Evolutionary conservation across 1,140 invertebrate species (phyloP).

Genomic region (Daktulosphaira vitifoliae): DNA sequence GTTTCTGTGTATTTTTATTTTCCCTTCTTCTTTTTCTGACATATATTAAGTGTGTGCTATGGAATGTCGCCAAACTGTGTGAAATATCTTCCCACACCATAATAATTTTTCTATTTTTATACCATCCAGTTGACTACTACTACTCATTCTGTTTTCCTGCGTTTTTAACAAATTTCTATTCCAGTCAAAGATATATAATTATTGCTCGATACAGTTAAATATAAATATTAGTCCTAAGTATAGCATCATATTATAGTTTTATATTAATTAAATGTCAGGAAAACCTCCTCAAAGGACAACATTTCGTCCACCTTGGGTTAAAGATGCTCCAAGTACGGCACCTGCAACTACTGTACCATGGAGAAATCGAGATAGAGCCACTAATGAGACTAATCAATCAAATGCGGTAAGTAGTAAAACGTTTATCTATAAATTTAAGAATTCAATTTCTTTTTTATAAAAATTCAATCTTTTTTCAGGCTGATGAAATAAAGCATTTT

Average conservation of each 20-base stretch:
- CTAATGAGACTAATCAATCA: not conserved
- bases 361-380: slow-evolving; percentile 45
- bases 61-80: slow-evolving; percentile 26
- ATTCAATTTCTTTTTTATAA: too few species aligned
- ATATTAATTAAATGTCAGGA: slow-evolving; percentile 20
- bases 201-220: too few species aligned
- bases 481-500: slow-evolving; percentile 17
- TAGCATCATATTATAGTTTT: too few species aligned
- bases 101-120: slow-evolving; percentile 27
- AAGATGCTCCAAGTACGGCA: slow-evolving; percentile 52
- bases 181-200: not conserved
- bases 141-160: not conserved
- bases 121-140: slow-evolving; percentile 17
- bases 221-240: too few species aligned
- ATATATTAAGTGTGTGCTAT: slow-evolving; percentile 4
- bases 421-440: too few species aligned
- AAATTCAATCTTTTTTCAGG: not conserved
- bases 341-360: slow-evolving; percentile 50
- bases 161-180: slow-evolving; percentile 18
- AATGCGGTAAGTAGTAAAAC: slow-evolving; percentile 10
- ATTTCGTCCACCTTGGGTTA: slow-evolving; percentile 73
- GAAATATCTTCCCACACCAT: slow-evolving; percentile 32
- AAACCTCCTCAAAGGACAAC: slow-evolving; percentile 50
- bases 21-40: not conserved
- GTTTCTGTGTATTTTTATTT: not conserved